A percentile compares a stretch with the other conserved stretches of the same genome.
These are phyloP conservation scores for Ectropis crepuscularia DNA, from an alignment of 2,888 invertebrate species.

Conservation along the genomic window DNA sequence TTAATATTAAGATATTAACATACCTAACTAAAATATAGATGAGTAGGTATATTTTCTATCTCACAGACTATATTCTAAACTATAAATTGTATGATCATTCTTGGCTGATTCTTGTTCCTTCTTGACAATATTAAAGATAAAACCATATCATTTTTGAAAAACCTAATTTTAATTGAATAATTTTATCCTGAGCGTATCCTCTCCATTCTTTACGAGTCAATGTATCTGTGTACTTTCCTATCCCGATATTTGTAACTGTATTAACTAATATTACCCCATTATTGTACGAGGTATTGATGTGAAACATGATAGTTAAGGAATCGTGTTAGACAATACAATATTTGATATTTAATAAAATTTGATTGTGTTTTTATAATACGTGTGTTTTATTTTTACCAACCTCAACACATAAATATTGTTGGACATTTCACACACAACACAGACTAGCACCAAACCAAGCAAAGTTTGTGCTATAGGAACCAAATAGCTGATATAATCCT, in stretches of 20 bases:
- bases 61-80: slow-evolving; percentile 36
- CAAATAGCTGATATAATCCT: no score
- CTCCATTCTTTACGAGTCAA: slow-evolving; percentile 37
- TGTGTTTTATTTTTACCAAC: slow-evolving; percentile 55
- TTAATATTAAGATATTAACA: slow-evolving; percentile 27
- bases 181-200: slow-evolving; percentile 34
- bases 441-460: background rate
- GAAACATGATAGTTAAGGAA: slow-evolving; percentile 83
- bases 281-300: slow-evolving; percentile 74
- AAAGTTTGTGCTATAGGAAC: no score
- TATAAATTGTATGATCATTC: slow-evolving; percentile 44
- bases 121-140: slow-evolving; percentile 63
- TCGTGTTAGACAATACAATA: slow-evolving; percentile 85
- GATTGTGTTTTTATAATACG: slow-evolving; percentile 81
- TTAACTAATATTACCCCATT: slow-evolving; percentile 61
- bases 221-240: slow-evolving; percentile 59
- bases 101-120: slow-evolving; percentile 77
- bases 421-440: background rate
- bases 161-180: slow-evolving; percentile 24
- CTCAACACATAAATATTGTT: background rate
- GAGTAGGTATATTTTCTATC: slow-evolving; percentile 40
- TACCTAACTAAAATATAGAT: slow-evolving; percentile 8
- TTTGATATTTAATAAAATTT: slow-evolving; percentile 85
- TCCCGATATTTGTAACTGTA: slow-evolving; percentile 74
- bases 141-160: slow-evolving; percentile 24